These are phyloP conservation scores for Anadara kagoshimensis DNA, from an alignment of 1,140 invertebrate species.

Conservation along the genomic window DNA sequence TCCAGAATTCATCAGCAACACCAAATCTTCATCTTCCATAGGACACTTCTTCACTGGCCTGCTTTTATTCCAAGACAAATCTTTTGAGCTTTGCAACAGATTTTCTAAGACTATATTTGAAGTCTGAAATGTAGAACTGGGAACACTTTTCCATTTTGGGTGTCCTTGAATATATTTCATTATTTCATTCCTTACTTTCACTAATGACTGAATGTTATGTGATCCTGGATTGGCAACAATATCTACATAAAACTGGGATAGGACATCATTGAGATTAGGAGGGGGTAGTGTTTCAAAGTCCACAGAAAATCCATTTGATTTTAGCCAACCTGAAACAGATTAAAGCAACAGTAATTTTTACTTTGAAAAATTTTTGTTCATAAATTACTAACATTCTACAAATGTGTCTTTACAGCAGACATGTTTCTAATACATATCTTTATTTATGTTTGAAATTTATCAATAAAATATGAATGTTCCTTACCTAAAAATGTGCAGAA, in stretches of 20 bases:
- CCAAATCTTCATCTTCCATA: conserved; percentile 23
- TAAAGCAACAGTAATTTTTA: too few relatives aligned
- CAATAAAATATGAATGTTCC: too few relatives aligned
- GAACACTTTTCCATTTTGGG: conserved; percentile 15
- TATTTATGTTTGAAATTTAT: too few relatives aligned
- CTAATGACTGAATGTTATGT: not conserved
- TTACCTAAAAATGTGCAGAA: too few relatives aligned
- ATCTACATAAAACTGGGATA: conserved; percentile 29
- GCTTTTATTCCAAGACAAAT: not conserved
- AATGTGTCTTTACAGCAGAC: too few relatives aligned
- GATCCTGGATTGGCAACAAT: conserved; percentile 7
- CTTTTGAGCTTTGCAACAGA: conserved; percentile 1
- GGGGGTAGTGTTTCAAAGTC: conserved; percentile 22
- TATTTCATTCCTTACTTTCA: conserved; percentile 16
- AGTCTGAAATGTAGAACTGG: conserved; percentile 4
- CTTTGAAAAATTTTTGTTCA: too few relatives aligned
- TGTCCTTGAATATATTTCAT: conserved; percentile 15
- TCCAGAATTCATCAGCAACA: conserved; percentile 13
- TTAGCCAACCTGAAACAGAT: conserved; percentile 23
- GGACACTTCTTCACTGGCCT: conserved; percentile 19
- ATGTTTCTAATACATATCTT: too few relatives aligned
- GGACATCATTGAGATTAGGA: conserved; percentile 29
- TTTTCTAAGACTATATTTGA: conserved; percentile 30
- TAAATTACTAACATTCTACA: too few relatives aligned
- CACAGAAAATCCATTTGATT: conserved; percentile 3